These are phyloP conservation scores for Pituophis catenifer DNA, from an alignment of 2,113 vertebrate genomes.

Conservation along the genomic window DNA sequence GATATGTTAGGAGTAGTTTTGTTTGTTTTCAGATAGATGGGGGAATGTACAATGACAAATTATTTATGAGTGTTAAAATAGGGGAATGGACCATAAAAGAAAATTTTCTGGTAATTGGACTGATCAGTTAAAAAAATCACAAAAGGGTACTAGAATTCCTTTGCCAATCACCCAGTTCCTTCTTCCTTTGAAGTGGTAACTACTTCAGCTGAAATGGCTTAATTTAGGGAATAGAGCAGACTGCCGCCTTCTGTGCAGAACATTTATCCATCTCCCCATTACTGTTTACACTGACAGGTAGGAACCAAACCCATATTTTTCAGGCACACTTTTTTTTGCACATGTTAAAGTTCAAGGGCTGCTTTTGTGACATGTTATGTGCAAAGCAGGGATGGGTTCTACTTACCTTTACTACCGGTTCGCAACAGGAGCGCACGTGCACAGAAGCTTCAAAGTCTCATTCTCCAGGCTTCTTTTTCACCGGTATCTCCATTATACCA, in stretches of 20 bases:
- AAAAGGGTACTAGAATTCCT: background rate
- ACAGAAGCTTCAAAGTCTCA: no score
- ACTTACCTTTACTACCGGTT: no score
- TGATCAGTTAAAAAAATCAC: background rate
- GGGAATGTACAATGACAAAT: background rate
- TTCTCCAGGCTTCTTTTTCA: background rate
- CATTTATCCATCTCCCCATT: background rate
- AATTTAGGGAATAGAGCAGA: background rate
- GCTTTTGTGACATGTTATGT: background rate
- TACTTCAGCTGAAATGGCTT: background rate
- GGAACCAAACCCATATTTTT: background rate
- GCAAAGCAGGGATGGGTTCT: background rate
- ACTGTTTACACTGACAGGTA: background rate
- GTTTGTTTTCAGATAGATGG: background rate
- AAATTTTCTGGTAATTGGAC: background rate
- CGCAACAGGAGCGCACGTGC: no score
- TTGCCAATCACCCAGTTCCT: background rate
- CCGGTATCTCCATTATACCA: background rate
- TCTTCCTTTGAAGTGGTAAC: background rate
- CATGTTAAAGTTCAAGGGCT: background rate
- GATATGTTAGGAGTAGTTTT: background rate
- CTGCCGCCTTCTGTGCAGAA: background rate
- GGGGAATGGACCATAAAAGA: background rate
- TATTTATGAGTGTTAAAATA: background rate
- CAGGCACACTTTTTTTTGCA: background rate